phyloP scores from a whole-genome alignment of 2,888 invertebrate genomes.

The Heteropelma amictum region DNA sequence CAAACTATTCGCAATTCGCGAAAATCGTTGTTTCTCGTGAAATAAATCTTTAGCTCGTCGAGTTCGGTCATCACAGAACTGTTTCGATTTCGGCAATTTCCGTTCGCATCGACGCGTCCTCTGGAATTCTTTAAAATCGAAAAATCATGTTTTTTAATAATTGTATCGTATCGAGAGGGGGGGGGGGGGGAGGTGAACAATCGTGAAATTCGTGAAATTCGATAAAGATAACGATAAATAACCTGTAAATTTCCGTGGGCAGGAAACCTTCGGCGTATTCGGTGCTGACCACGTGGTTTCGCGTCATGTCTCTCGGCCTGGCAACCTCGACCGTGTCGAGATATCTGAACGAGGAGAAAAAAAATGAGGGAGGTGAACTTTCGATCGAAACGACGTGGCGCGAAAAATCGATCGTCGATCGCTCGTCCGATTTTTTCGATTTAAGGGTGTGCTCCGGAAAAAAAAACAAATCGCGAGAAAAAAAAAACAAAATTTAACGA shows the following conservation, averaged over 20 bases:
- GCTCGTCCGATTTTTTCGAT: background rate
- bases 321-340: constrained; percentile 75
- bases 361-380: background rate
- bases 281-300: constrained; percentile 77
- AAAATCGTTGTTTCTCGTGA: background rate
- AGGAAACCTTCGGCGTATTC: constrained; percentile 76
- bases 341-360: constrained; percentile 66
- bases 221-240: constrained; percentile 26
- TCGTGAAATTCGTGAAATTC: too few relatives aligned
- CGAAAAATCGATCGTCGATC: too few relatives aligned
- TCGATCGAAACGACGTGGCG: too few relatives aligned
- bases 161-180: too few relatives aligned
- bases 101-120: constrained; percentile 81
- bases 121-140: constrained; percentile 66
- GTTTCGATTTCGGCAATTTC: constrained; percentile 95
- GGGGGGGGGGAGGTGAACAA: too few relatives aligned
- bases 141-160: background rate
- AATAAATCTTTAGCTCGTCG: background rate
- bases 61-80: constrained; percentile 86
- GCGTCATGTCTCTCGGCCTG: constrained; percentile 78
- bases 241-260: constrained; percentile 77
- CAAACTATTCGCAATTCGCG: constrained; percentile 8
- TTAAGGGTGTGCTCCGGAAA: background rate
- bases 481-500: too few relatives aligned
- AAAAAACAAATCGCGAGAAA: too few relatives aligned